These are phyloP conservation scores for Silurus meridionalis DNA, from an alignment of 2,113 vertebrate species.

Conservation along the genomic window DNA sequence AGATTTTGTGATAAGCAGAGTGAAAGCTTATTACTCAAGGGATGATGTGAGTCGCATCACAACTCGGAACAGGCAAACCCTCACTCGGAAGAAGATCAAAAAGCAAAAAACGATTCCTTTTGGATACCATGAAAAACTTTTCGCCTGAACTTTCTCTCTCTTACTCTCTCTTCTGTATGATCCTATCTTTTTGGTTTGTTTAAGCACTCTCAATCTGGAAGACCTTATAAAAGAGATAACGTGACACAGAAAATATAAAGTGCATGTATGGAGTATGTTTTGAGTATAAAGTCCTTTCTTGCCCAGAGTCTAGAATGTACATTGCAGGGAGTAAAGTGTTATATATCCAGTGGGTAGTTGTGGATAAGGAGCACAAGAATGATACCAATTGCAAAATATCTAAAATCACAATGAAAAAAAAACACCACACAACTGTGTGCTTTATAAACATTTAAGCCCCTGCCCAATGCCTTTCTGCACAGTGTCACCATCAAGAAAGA, in stretches of 20 bases:
- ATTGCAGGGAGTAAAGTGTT: no score
- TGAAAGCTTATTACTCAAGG: background rate
- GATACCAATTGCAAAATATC: slow-evolving; percentile 36
- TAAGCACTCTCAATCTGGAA: slow-evolving; percentile 5
- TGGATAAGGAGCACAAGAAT: background rate
- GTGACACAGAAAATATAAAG: slow-evolving; percentile 13
- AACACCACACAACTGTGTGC: slow-evolving; percentile 22
- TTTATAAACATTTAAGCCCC: slow-evolving; percentile 6
- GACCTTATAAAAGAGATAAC: slow-evolving; percentile 1
- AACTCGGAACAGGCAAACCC: slow-evolving; percentile 5
- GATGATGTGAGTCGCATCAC: slow-evolving; percentile 6
- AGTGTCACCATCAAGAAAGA: slow-evolving; percentile 3
- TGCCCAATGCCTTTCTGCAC: slow-evolving; percentile 13
- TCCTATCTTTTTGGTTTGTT: slow-evolving; percentile 30
- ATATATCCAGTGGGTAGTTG: no score
- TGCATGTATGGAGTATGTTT: slow-evolving; percentile 20
- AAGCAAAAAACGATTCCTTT: slow-evolving; percentile 21
- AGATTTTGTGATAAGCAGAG: background rate
- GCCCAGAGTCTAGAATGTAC: no score
- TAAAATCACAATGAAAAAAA: slow-evolving; percentile 36
- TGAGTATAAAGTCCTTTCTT: no score
- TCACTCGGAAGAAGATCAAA: slow-evolving; percentile 9
- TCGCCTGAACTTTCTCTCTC: background rate
- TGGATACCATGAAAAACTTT: slow-evolving; percentile 22
- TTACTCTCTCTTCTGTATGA: slow-evolving; percentile 29